Base-by-base conservation (phyloP, 2,113 vertebrate species). In the Crypturellus undulatus region DNA sequence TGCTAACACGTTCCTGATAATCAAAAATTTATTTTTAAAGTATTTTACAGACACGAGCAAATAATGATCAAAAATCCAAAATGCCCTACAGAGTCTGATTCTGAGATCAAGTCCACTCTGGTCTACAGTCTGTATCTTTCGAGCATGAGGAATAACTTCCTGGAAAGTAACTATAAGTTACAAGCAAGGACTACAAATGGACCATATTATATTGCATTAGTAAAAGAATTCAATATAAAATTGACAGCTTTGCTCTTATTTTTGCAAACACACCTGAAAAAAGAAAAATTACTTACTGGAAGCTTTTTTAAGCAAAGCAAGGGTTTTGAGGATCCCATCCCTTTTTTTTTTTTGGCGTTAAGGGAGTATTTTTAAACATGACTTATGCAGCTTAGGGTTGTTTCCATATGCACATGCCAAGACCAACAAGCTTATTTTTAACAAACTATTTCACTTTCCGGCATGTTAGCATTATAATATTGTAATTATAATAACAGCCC, bases 1-100 rank as follows among this genome's bases (percentile, higher is more conserved):
- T 84, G 98, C 99, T 95, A 99, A 97, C 91, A 99, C 98, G 2
- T 98, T 99, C 96, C 99, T 99, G 73, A 79, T 4, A 84, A 30
- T 43, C 3, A 76, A 58, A 82, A 85, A 10, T 2, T 38, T 71
- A 22, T 59, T 68, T 81, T 60, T 21, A 75, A 81, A 72, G 28
- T 36, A 40, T 52, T 84, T 40, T 9, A 47, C 2, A 60, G 34
- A 56, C 38, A 14, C 9, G 68, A 90, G 79, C 6, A 91, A 90
- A 81, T 28, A 76, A 84, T 8, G 3, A 21, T 17, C 10, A 71
- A 65, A 64, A 69, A 24, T 26, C 20, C 14, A 42, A 63, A 81
- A 86, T 4, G 68, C 17, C 19, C 62, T 4, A 52, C 3, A 71
- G 6, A 92, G n/a, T 12, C 26, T 22, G 24, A 25, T 43, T 47